Conservation (phyloP, 1,140 invertebrate genomes). For the Vollenhovia emeryi region DNA sequence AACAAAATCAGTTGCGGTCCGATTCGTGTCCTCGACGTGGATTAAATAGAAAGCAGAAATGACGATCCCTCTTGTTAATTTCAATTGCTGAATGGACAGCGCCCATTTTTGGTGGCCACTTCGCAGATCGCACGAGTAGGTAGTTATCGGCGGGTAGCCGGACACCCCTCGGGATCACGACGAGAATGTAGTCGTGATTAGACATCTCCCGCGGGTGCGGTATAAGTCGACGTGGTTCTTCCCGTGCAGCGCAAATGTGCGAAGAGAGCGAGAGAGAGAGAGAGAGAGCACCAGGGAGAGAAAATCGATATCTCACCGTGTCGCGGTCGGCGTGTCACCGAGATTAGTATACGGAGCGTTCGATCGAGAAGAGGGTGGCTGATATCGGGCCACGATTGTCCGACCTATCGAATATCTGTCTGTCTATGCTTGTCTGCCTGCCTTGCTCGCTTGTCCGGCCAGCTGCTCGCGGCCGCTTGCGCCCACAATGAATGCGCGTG, state of each 20-base stretch:
- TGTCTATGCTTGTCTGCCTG: constrained; percentile 72
- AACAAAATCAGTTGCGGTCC: neutral
- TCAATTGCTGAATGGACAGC: neutral
- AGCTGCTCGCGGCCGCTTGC: constrained; percentile 48
- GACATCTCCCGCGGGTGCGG: constrained; percentile 39
- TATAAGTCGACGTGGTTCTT: constrained; percentile 11
- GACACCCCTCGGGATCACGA: neutral
- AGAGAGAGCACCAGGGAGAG: neutral
- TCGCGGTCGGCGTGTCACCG: constrained; percentile 56
- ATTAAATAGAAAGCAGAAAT: neutral
- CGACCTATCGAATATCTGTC: constrained; percentile 65
- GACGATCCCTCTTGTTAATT: neutral
- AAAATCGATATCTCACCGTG: constrained; percentile 34
- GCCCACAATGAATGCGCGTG: constrained; percentile 38
- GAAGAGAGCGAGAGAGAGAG: no score
- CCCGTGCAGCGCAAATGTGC: constrained; percentile 5
- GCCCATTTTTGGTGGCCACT: neutral
- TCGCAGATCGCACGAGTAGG: neutral
- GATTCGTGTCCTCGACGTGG: neutral
- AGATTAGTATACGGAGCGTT: constrained; percentile 67
- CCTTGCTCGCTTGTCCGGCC: constrained; percentile 66
- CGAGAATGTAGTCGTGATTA: constrained; percentile 39
- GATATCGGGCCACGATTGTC: constrained; percentile 65
- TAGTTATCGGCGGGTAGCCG: constrained; percentile 19
- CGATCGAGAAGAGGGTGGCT: constrained; percentile 59